Conservation (phyloP, 2,888 invertebrate genomes). For the Lasioglossum oenotherae region DNA sequence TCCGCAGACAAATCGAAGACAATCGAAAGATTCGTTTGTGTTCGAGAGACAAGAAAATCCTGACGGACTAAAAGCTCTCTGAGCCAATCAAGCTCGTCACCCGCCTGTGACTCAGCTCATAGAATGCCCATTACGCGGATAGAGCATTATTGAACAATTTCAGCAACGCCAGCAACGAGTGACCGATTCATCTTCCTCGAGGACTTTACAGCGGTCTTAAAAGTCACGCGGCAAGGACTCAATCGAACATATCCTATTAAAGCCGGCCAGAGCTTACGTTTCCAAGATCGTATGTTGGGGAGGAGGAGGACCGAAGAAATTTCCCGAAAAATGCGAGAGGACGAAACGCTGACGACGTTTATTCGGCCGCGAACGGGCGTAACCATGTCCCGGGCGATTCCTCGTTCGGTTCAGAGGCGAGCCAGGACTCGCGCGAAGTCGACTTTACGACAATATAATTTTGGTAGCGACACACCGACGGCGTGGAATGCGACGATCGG, state of each 20-base stretch:
- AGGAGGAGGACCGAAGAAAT: neutral
- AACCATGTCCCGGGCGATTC: constrained; percentile 33
- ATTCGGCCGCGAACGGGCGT: constrained; percentile 27
- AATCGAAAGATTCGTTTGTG: neutral
- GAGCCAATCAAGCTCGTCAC: neutral
- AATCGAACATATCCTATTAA: constrained; percentile 26
- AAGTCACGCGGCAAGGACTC: constrained; percentile 1
- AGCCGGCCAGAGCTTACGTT: neutral
- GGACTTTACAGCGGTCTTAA: neutral
- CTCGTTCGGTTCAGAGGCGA: constrained; percentile 32
- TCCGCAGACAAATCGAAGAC: no score
- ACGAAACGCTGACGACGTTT: constrained; percentile 22
- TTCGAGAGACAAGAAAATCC: neutral
- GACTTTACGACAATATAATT: constrained; percentile 73
- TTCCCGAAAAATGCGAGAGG: constrained; percentile 13
- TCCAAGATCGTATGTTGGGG: neutral
- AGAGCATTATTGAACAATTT: neutral
- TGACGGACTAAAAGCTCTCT: neutral
- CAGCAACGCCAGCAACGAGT: neutral
- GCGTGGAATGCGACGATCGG: constrained; percentile 71
- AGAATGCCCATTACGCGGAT: neutral
- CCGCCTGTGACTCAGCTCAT: neutral
- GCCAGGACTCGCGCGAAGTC: constrained; percentile 53
- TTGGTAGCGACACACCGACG: constrained; percentile 69
- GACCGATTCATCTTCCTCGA: neutral